Percentiles rank a stretch among this genome's conserved stretches.
These are phyloP conservation scores for Megalurothrips usitatus DNA, from an alignment of 2,888 invertebrate genomes.

Conservation along the genomic window DNA sequence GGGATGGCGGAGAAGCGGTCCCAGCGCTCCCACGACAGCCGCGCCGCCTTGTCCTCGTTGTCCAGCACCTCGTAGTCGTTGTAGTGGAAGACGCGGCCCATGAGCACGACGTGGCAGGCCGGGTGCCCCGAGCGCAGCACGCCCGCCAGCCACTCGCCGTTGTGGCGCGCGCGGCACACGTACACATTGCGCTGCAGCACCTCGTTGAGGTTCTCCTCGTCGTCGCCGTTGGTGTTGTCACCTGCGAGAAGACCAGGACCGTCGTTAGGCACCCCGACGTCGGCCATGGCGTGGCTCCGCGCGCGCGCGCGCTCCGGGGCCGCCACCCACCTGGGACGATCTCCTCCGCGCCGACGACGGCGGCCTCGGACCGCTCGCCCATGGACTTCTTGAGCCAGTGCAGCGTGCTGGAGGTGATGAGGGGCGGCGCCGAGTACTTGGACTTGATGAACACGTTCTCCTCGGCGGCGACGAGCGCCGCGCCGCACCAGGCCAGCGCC, in stretches of 20 bases:
- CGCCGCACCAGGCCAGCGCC: conserved; percentile 22
- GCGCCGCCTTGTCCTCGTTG: conserved; percentile 71
- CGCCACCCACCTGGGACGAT: conserved; percentile 41
- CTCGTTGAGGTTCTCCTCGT: conserved; percentile 36
- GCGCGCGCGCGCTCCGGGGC: too few relatives aligned
- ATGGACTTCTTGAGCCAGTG: conserved; percentile 61
- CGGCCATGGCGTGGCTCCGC: too few relatives aligned
- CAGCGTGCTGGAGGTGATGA: conserved; percentile 73
- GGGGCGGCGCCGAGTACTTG: conserved; percentile 54
- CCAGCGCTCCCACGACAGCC: conserved; percentile 73
- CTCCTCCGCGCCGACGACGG: conserved; percentile 60
- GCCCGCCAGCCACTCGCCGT: conserved; percentile 70
- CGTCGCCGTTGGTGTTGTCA: conserved; percentile 34
- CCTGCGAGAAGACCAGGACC: not conserved
- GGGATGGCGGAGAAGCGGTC: conserved; percentile 61
- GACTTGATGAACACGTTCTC: conserved; percentile 47
- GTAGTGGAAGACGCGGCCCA: conserved; percentile 38
- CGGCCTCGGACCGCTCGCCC: conserved; percentile 55
- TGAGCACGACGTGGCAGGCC: conserved; percentile 40
- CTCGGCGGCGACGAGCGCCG: conserved; percentile 40
- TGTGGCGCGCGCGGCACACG: conserved; percentile 68
- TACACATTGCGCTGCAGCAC: conserved; percentile 50
- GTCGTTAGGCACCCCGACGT: too few relatives aligned
- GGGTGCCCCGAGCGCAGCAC: conserved; percentile 55
- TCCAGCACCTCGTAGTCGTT: conserved; percentile 65